A percentile compares a stretch with the other conserved stretches of the same genome.
Conservation (phyloP, 2,888 invertebrate species). For the Lapara coniferarum region DNA sequence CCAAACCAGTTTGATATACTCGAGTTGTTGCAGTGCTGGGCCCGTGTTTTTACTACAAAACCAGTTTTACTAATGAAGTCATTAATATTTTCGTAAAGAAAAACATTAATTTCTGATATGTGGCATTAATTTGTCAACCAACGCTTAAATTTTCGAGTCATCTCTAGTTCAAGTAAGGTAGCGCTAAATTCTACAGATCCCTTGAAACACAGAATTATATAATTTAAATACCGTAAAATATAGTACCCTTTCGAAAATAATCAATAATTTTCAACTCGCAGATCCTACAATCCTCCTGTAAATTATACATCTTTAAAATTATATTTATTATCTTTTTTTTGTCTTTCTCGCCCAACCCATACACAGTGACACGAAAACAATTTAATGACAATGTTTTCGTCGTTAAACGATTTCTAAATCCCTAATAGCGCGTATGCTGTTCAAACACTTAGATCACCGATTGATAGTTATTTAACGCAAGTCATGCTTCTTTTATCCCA, state of each 20-base stretch:
- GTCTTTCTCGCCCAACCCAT: neutral
- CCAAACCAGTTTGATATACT: constrained; percentile 41
- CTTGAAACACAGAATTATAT: no score
- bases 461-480: constrained; percentile 51
- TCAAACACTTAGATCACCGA: constrained; percentile 47
- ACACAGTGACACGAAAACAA: neutral
- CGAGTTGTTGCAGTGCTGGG: constrained; percentile 6
- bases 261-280: no score
- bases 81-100: constrained; percentile 31
- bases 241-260: no score
- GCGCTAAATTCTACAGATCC: neutral
- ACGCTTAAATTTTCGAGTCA: neutral
- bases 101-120: neutral
- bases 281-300: no score
- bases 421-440: constrained; percentile 58
- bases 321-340: no score
- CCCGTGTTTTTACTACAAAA: constrained; percentile 28
- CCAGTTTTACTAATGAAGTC: constrained; percentile 26
- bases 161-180: neutral
- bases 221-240: no score
- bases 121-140: constrained; percentile 4
- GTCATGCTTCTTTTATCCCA: constrained; percentile 53
- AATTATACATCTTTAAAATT: no score
- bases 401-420: constrained; percentile 65
- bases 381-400: constrained; percentile 41